Base-by-base conservation (phyloP, 2,113 vertebrate genomes). In the Psammodynastes pulverulentus region DNA sequence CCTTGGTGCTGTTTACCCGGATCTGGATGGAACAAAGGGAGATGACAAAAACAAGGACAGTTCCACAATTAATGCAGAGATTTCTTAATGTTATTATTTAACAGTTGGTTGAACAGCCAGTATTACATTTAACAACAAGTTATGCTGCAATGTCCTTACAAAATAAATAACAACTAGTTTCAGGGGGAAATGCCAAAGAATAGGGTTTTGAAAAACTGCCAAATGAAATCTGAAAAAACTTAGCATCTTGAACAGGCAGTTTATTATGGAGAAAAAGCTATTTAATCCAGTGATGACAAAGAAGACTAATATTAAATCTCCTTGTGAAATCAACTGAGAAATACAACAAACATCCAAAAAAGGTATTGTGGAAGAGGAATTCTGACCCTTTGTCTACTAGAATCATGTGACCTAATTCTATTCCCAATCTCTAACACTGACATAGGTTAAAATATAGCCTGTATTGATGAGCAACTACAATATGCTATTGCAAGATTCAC, bases 1-100 rank as follows among this genome's bases (percentile, higher is more conserved):
- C 95, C 17, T 87, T 97, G 87, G 96, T 97, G 96, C 99, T 99
- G 96, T 97, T 98, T 62, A 99, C 95, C 26, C 95, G 98, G 94
- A 99, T 98, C 99, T 99, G 96, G 0, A 17, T 86, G 2, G 10
- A 5, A 51, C 7, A 62, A 26, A 9, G 4, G 21, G 13, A 13
- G 3, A 49, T 15, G 54, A 29, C n/a, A 29, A 85, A 51, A 24
- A 43, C 12, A 43, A 79, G 34, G 7, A 21, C 17, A 79, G 34
- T 39, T 79, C 29, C 45, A 51, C 7, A 46, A 52, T 84, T 62
- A 54, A 86, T 39, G 12, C n/a, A 62, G 17, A 86, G 13, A 48
- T 49, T 23, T 23, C 43, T 34, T 6, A 91, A 67, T 19, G 13
- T 62, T 46, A 87, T 2, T n/a, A 87, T 29, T 56, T 29, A 87